Conservation (phyloP, 2,888 invertebrate species). For the Andrena camellia region DNA sequence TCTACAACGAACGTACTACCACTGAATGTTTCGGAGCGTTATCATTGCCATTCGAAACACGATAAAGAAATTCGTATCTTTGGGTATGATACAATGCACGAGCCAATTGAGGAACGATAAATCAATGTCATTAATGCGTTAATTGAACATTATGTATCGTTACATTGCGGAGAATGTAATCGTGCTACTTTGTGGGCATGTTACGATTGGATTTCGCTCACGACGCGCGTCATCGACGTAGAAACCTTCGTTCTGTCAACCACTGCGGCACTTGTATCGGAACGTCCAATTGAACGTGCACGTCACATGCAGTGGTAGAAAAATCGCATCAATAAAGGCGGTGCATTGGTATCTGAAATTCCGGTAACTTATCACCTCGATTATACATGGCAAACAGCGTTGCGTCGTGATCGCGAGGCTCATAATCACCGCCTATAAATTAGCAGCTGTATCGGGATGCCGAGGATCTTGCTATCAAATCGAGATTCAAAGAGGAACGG, state of each 20-base stretch:
- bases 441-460: background rate
- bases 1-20: background rate
- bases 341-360: slow-evolving; percentile 24
- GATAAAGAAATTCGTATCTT: slow-evolving; percentile 48
- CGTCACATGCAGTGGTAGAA: background rate
- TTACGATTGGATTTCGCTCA: slow-evolving; percentile 53
- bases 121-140: background rate
- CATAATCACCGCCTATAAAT: slow-evolving; percentile 22
- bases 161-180: slow-evolving; percentile 30
- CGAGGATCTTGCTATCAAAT: background rate
- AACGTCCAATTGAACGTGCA: background rate
- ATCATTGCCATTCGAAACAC: slow-evolving; percentile 32
- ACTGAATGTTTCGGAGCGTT: slow-evolving; percentile 11
- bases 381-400: slow-evolving; percentile 6
- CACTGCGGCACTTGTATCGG: background rate
- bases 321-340: background rate
- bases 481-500: background rate
- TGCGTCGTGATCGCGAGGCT: background rate
- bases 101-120: slow-evolving; percentile 11
- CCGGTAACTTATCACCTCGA: slow-evolving; percentile 18
- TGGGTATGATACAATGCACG: background rate
- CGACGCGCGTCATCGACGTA: slow-evolving; percentile 3
- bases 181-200: slow-evolving; percentile 48
- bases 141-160: slow-evolving; percentile 3
- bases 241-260: slow-evolving; percentile 12